Percentiles rank a stretch among this genome's conserved stretches.
Evolutionary conservation across 2,888 invertebrate species (phyloP).

Genomic region (Chelonus formosanus): DNA sequence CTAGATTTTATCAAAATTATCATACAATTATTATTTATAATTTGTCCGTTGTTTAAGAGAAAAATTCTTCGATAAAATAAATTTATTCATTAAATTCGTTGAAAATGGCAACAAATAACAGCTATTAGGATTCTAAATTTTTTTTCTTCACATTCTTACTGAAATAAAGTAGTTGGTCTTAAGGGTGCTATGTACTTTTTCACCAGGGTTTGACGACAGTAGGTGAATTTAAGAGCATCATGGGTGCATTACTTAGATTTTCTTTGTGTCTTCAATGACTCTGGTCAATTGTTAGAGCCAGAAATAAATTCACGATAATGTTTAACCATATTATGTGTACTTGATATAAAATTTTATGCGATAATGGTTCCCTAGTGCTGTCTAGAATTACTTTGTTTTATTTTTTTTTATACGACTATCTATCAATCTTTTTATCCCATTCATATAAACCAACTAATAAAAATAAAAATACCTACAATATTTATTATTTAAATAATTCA

Average conservation of each 20-base stretch:
- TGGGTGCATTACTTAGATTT: constrained; percentile 28
- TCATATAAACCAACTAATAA: no score
- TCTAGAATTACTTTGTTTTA: no score
- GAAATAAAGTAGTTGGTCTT: not conserved
- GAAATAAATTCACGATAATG: constrained; percentile 13
- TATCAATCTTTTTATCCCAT: no score
- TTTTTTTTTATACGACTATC: no score
- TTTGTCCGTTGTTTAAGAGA: no score
- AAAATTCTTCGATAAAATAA: not conserved
- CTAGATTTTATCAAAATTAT: no score
- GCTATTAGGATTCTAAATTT: no score
- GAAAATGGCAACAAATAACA: no score
- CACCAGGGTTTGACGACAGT: constrained; percentile 2
- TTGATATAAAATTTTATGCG: constrained; percentile 2
- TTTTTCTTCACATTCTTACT: not conserved
- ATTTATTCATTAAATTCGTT: not conserved
- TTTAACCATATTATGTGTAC: not conserved
- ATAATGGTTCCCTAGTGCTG: not conserved
- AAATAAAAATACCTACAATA: no score
- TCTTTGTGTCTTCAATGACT: constrained; percentile 3
- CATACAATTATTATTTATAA: no score
- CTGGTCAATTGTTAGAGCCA: constrained; percentile 9
- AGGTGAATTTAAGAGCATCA: constrained; percentile 35
- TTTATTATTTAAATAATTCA: no score
- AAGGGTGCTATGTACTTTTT: constrained; percentile 4